Conservation (phyloP, 2,797 vertebrate species). For the Chaetodon trifasciatus region DNA sequence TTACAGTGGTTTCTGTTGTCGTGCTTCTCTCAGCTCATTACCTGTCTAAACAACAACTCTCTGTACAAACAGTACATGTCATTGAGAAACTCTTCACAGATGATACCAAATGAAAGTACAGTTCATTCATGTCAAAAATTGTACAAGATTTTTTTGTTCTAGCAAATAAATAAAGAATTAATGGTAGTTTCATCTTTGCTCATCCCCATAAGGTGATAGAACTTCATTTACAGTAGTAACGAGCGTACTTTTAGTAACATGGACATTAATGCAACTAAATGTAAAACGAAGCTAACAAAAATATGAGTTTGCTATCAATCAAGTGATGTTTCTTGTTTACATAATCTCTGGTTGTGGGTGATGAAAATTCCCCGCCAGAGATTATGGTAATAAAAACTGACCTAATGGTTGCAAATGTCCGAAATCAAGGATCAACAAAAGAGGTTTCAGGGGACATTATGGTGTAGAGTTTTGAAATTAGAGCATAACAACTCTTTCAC, state of each 20-base stretch:
- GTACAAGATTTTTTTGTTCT: not conserved
- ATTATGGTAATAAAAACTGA: not conserved
- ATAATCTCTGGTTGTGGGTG: not conserved
- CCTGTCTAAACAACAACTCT: conserved; percentile 76
- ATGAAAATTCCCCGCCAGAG: too few species aligned
- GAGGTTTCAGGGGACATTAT: not conserved
- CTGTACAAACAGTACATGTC: conserved; percentile 48
- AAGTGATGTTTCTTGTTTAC: not conserved
- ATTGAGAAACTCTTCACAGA: conserved; percentile 37
- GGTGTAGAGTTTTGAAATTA: not conserved
- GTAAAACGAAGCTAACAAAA: not conserved
- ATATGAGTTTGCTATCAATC: not conserved
- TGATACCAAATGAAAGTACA: not conserved
- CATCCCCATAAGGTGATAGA: not conserved
- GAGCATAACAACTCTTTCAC: not conserved
- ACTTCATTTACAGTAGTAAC: not conserved
- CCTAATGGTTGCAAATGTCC: not conserved
- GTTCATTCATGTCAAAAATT: not conserved
- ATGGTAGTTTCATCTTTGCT: not conserved
- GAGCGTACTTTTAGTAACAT: not conserved
- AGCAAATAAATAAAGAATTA: not conserved
- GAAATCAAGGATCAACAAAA: not conserved
- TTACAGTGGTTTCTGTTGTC: conserved; percentile 73
- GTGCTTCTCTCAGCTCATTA: conserved; percentile 77
- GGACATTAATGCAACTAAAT: not conserved